Base-by-base conservation (phyloP, 1,140 invertebrate species). In the Ptiloglossa arizonensis region DNA sequence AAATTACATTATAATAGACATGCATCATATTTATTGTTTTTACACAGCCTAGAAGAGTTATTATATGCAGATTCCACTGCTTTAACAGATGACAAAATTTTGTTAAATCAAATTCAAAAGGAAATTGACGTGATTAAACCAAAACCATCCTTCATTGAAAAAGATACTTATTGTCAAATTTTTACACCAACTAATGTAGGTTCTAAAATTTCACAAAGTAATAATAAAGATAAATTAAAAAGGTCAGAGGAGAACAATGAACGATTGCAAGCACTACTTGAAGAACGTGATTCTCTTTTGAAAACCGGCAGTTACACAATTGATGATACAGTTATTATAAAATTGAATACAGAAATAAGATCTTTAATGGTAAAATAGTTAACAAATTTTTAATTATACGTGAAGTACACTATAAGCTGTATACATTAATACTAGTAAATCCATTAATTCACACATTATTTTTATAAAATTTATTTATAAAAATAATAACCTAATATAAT, bases 241-340 rank as follows among this genome's bases (percentile, higher is more conserved):
- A 83, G 64, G 73, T 81, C 86, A 9, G 82, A 86, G 6, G 85
- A 89, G 68, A 73, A 80, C 6, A 86, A 91, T 13, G 82, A 89
- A 24, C 86, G 86, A 76, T 56, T 92, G 13, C 66, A 84, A 27
- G 86, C 80, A 22, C 27, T 93, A 4, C 89, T 86, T 0, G 88
- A 89, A 56, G 85, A 92, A 80, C 88, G 89, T 38, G 83, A 92
- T 32, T 72, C 82, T 13, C 83, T 93, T 9, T 68, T 92, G 52
- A 91, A 88, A 72, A 91, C 90, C 5, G 86, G 88, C 69, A 91
- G 88, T 76, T 91, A 92, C 29, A 91, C 80, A 0, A 91, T 91
- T 15, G 92, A 94, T 44, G 92, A 93, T 64, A 71, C 81, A 41
- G 67, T 91, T 48, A 91, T 91, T 62, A 71, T 87, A 22, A 90